Percentiles rank a stretch among this genome's conserved stretches.
These are phyloP conservation scores for Rotaria sp. DNA, from an alignment of 2,888 invertebrate species.

Conservation along the genomic window DNA sequence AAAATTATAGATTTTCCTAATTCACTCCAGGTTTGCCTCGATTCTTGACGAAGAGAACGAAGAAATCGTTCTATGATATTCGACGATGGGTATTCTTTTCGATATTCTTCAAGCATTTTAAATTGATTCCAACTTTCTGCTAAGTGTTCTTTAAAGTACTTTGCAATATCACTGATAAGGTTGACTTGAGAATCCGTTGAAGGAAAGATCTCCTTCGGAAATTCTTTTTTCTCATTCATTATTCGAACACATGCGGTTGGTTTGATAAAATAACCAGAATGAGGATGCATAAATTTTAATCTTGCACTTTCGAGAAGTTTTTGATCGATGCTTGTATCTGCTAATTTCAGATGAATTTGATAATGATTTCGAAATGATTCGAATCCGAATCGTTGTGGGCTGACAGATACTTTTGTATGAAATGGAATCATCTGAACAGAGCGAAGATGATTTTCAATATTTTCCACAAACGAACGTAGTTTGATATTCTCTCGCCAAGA, in stretches of 20 bases:
- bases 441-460: not conserved
- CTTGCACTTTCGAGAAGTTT: not conserved
- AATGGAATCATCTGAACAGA: not conserved
- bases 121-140: not conserved
- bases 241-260: not conserved
- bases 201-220: not conserved
- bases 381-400: not conserved
- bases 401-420: not conserved
- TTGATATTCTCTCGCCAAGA: not conserved
- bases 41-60: not conserved
- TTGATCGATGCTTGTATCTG: not conserved
- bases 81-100: not conserved
- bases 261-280: not conserved
- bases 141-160: constrained; percentile 14
- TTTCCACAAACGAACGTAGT: not conserved
- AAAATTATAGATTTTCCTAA: not conserved
- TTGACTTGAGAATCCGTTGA: not conserved
- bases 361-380: not conserved
- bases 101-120: not conserved
- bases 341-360: not conserved
- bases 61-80: not conserved
- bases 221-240: not conserved
- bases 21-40: not conserved
- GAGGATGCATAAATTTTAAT: not conserved
- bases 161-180: not conserved